A percentile compares a stretch with the other conserved stretches of the same genome.
Conservation (phyloP, 92 coral and sea anemone species). For the Heliopora coerulea region DNA sequence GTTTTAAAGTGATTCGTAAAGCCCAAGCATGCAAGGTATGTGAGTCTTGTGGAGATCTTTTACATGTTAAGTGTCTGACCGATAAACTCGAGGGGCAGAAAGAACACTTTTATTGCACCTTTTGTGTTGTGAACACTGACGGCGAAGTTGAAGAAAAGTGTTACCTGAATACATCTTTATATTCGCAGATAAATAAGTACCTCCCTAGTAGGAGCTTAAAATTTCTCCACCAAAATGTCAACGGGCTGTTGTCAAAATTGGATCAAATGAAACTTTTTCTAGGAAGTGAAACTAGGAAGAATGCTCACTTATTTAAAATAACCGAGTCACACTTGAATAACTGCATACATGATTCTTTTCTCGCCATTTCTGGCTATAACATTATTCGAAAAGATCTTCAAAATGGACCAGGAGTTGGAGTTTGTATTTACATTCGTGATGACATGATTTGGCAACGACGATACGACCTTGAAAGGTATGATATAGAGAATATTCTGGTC, state of each 20-base stretch:
- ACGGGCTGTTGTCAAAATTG: neutral
- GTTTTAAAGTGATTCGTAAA: slow-evolving; percentile 1
- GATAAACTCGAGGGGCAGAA: neutral
- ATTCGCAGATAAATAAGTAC: too few relatives aligned
- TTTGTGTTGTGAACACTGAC: neutral
- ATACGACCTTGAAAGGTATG: slow-evolving; percentile 9
- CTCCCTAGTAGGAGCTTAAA: neutral
- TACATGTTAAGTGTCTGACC: neutral
- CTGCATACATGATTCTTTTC: neutral
- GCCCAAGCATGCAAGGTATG: neutral
- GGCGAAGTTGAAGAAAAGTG: neutral
- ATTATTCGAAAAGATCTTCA: neutral
- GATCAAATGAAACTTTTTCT: neutral
- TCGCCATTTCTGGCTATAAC: slow-evolving; percentile 9
- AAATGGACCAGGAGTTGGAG: slow-evolving; percentile 21
- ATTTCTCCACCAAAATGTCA: slow-evolving; percentile 1
- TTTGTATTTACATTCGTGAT: neutral
- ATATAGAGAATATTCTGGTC: slow-evolving; percentile 18
- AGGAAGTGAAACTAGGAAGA: neutral
- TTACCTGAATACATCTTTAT: neutral
- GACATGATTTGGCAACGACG: slow-evolving; percentile 18
- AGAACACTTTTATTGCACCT: neutral
- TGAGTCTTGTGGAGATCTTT: neutral
- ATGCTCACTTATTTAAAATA: neutral
- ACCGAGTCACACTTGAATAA: neutral